phyloP scores from a whole-genome alignment of 2,888 invertebrate species.

The Phyto melanocephala region DNA sequence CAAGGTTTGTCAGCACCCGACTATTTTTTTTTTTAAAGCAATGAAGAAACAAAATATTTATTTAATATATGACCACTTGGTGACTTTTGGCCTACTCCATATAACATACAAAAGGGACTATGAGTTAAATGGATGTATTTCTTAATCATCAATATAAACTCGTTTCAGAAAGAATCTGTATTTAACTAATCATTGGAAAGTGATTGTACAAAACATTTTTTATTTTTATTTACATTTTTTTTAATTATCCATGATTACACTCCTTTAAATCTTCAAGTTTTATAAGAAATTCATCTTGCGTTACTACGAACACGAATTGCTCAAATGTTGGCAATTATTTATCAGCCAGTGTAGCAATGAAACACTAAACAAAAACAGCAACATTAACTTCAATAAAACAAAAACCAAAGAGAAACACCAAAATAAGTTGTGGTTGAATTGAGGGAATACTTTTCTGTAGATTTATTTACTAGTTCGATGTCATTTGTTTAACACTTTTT shows the following conservation, averaged over 20 bases:
- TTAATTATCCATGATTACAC: not conserved
- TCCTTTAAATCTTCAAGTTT: not conserved
- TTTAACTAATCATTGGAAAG: too few relatives aligned
- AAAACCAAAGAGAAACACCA: slow-evolving; percentile 1
- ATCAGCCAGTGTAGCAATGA: slow-evolving; percentile 65
- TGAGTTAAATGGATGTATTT: too few relatives aligned
- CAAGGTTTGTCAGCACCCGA: too few relatives aligned
- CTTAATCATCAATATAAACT: too few relatives aligned
- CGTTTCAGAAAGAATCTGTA: too few relatives aligned
- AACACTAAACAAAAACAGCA: slow-evolving; percentile 55
- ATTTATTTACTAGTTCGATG: slow-evolving; percentile 63
- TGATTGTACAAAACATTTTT: too few relatives aligned
- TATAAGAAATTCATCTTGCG: slow-evolving; percentile 51
- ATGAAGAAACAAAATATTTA: too few relatives aligned
- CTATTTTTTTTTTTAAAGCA: too few relatives aligned
- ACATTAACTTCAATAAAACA: slow-evolving; percentile 49
- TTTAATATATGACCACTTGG: too few relatives aligned
- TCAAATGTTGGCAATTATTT: slow-evolving; percentile 78
- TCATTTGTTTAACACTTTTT: slow-evolving; percentile 57
- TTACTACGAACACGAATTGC: slow-evolving; percentile 76
- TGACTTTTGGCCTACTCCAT: too few relatives aligned
- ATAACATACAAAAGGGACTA: too few relatives aligned
- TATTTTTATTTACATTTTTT: too few relatives aligned
- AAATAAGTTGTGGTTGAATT: slow-evolving; percentile 30
- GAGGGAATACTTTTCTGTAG: slow-evolving; percentile 61